Base-by-base conservation (phyloP, 2,113 vertebrate genomes). In the Paramormyrops kingsleyae region DNA sequence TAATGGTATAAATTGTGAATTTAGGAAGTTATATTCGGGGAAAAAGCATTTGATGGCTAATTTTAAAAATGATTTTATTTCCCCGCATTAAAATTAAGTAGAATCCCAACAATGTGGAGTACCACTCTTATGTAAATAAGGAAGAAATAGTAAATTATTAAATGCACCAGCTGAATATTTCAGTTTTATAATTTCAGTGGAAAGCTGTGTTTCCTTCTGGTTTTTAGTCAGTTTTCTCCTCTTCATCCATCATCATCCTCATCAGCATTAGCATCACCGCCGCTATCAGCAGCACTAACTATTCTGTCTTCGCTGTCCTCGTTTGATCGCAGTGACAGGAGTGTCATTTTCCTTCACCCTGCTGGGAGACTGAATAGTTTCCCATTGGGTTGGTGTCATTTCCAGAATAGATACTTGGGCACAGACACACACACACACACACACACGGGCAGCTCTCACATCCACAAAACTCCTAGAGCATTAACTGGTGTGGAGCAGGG, bases 71-170 rank as follows among this genome's bases (percentile, higher is more conserved):
- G 1, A 39, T 19, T 70, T 31, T 70, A 70, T 31, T 70, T 42
- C 35, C 74, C 17, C 5, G 5, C 74, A 80, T 42, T 80, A 39
- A 39, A 77, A 39, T 77, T 39, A 80, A 42, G 74, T 80, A 80
- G 17, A 80, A 80, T 77, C 15, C 27, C 31, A 80, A 35, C 31
- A 42, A 80, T 42, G 13, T 80, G 74, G 74, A 80, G 31, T 80
- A 80, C 17, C 70, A 39, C 31, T 80, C 6, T 42, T 80, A 80
- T 80, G 74, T 80, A 42, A 80, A 77, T 77, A 77, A 80, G 31
- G 74, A 80, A 17, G 74, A 85, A 85, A 49, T 24, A 42, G 85
- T 56, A 87, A 87, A 87, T 53, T 39, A 53, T 39, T 87, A 87
- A 56, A 53, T 59, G 49, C 5, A n/a, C 86, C n/a, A 87, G 31